Evolutionary conservation across 2,888 invertebrate species (phyloP).

Genomic region (Heteromyza rotundicornis): DNA sequence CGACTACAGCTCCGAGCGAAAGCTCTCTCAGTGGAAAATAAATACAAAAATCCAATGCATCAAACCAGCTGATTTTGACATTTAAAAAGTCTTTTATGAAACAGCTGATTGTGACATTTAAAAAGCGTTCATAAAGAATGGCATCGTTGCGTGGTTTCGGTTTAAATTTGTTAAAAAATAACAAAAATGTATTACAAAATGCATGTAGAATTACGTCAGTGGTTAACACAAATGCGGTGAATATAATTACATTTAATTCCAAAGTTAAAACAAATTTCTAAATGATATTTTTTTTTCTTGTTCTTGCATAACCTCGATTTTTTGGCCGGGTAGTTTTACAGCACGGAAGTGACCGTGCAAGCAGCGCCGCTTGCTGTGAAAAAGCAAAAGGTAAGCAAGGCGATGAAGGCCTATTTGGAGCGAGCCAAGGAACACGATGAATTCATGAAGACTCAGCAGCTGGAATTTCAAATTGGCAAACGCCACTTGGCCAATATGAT

Average conservation of each 20-base stretch:
- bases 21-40: too few species aligned
- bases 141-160: conserved; percentile 52
- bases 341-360: conserved; percentile 52
- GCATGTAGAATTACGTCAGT: conserved; percentile 30
- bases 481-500: conserved; percentile 98
- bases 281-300: background rate
- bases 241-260: conserved; percentile 1
- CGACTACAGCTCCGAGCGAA: too few species aligned
- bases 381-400: conserved; percentile 77
- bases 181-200: conserved; percentile 46
- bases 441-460: conserved; percentile 79
- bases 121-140: too few species aligned
- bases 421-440: conserved; percentile 80
- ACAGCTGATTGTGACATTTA: too few species aligned
- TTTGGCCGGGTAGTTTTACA: conserved; percentile 9
- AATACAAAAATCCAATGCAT: too few species aligned
- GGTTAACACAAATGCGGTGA: conserved; percentile 32
- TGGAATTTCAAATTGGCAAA: conserved; percentile 89
- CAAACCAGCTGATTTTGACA: too few species aligned
- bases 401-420: conserved; percentile 88
- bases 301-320: conserved; percentile 22
- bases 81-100: too few species aligned
- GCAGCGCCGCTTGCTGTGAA: conserved; percentile 53
- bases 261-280: background rate
- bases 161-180: conserved; percentile 50